These are phyloP conservation scores for Anabacerthia variegaticeps DNA, from an alignment of 2,797 vertebrate genomes.

Conservation along the genomic window DNA sequence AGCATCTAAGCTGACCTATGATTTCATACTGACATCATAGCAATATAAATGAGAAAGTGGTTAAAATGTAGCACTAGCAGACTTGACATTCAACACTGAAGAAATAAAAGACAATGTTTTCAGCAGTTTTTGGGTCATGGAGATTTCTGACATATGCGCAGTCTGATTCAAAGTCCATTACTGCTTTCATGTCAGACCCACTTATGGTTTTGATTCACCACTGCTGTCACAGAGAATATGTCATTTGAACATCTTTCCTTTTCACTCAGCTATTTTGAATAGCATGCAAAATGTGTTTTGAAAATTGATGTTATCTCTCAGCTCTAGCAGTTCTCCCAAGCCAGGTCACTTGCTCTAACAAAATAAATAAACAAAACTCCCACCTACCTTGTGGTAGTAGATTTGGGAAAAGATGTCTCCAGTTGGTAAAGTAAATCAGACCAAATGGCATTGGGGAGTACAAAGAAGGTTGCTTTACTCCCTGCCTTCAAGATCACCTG, in stretches of 20 bases:
- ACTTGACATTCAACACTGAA: background rate
- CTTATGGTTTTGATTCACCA: background rate
- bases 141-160: background rate
- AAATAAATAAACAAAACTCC: background rate
- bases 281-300: background rate
- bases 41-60: background rate
- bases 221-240: background rate
- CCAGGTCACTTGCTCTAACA: background rate
- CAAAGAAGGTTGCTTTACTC: background rate
- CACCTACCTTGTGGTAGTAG: background rate
- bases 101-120: background rate
- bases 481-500: background rate
- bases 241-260: background rate
- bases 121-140: background rate
- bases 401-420: background rate
- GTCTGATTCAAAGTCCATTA: background rate
- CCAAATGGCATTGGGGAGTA: background rate
- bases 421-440: background rate
- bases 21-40: background rate
- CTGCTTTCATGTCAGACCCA: background rate
- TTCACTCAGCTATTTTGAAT: background rate
- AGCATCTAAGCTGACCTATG: background rate
- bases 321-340: background rate
- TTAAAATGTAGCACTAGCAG: background rate
- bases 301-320: background rate